Evolutionary conservation across 2,797 vertebrate species (phyloP).

Genomic region (Thripadectes ignobilis): DNA sequence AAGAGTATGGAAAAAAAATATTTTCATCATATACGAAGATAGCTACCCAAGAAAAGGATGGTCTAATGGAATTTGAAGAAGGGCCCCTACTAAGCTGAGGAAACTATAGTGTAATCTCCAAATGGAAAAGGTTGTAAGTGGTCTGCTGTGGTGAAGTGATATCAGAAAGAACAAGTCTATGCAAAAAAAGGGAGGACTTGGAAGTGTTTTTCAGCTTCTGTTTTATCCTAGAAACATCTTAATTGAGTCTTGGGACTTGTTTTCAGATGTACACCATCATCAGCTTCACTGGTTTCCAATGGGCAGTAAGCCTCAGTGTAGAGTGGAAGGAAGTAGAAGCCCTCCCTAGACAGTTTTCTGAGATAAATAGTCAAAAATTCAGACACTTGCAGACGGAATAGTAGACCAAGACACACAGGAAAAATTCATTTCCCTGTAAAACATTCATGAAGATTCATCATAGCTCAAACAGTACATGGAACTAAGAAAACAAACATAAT

Average conservation of each 20-base stretch:
- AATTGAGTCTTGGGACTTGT: background rate
- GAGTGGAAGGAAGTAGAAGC: background rate
- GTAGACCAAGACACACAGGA: background rate
- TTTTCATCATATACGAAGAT: background rate
- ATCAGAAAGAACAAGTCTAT: background rate
- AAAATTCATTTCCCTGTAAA: background rate
- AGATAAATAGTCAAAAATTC: background rate
- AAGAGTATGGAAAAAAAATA: background rate
- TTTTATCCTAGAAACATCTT: background rate
- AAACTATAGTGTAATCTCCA: background rate
- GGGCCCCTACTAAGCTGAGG: background rate
- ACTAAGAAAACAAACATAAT: background rate
- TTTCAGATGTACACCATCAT: background rate
- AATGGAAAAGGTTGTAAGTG: background rate
- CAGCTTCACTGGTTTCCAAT: background rate
- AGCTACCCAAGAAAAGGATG: background rate
- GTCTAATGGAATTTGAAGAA: background rate
- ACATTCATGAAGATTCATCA: background rate
- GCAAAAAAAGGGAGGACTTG: background rate
- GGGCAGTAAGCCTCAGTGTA: accelerated
- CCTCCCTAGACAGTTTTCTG: background rate
- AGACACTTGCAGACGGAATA: background rate
- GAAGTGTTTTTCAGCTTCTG: background rate
- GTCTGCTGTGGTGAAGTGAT: background rate
- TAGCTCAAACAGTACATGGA: background rate